phyloP scores from a whole-genome alignment of 2,113 vertebrate species.

The Periophthalmodon schlosseri region DNA sequence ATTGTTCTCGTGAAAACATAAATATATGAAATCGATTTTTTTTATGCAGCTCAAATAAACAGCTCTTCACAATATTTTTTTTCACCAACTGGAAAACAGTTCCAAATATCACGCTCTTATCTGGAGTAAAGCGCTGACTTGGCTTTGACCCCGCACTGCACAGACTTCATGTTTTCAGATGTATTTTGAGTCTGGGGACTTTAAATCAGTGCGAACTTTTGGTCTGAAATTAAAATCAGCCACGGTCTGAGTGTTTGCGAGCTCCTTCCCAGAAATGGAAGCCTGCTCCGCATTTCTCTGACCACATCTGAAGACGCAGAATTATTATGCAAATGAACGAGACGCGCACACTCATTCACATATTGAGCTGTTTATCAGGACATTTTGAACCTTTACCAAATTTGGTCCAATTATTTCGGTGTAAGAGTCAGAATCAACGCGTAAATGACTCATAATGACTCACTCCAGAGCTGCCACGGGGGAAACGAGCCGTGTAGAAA shows the following conservation, averaged over 20 bases:
- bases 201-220: slow-evolving; percentile 1
- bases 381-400: background rate
- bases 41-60: too few species aligned
- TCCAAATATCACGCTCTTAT: background rate
- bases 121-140: background rate
- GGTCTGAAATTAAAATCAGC: slow-evolving; percentile 10
- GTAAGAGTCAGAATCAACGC: background rate
- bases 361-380: background rate
- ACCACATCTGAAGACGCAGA: slow-evolving; percentile 2
- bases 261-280: slow-evolving; percentile 1
- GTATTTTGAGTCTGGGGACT: background rate
- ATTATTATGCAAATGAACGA: slow-evolving; percentile 9
- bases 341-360: background rate
- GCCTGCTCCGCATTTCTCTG: background rate
- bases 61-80: too few species aligned
- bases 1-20: too few species aligned
- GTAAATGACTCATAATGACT: background rate
- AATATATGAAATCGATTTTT: too few species aligned
- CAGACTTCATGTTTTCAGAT: background rate
- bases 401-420: background rate
- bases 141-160: background rate
- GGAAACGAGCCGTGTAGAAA: background rate
- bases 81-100: background rate
- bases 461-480: background rate
- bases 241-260: slow-evolving; percentile 4